Base-by-base conservation (phyloP, 2,888 invertebrate species). In the Chrysina gloriosa region DNA sequence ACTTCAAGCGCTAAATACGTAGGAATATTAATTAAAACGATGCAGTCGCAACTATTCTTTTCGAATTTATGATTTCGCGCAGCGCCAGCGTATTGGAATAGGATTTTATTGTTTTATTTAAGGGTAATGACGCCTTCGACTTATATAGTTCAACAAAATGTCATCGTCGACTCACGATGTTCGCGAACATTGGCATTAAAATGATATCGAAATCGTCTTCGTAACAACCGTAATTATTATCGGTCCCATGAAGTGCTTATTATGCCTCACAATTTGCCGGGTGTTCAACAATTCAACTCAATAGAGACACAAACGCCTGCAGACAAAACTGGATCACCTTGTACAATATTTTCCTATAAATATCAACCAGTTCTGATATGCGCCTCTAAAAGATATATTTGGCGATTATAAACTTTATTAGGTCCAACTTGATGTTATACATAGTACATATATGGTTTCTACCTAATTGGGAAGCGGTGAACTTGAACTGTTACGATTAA, bases 301-400 rank as follows among this genome's bases (percentile, higher is more conserved):
- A n/a, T 11, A 36, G 11, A 36, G 5, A 36, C 14, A 36, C 36
- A 36, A 34, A 25, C 11, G 25, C 4, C 5, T 48, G 9, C 16
- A 11, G 23, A 36, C 21, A 21, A 19, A 58, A 58, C 36, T 42
- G 58, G 58, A 58, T 58, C 58, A 58, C 58, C 58, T 58, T 58
- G 58, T 58, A 25, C 58, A 36, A 58, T 58, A 58, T 58, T 58
- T 36, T 39, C n/a, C 21, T 23, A 34, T 21, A 58, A 39, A 58
- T 36, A 42, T 58, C 39, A 42, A 42, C 27, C 11, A 23, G 34
- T 36, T 29, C 9, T 25, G 3, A 7, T 39, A 25, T 58, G 21
- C 36, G 23, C 25, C 11, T 14, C 9, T 34, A 29, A 63, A 27
- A 23, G 27, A 65, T 39, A 23, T 48, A 48, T 25, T 48, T 48